Percentiles rank a stretch among this genome's conserved stretches.
Conservation (phyloP, 1,140 invertebrate species). For the Mylabris phalerata region DNA sequence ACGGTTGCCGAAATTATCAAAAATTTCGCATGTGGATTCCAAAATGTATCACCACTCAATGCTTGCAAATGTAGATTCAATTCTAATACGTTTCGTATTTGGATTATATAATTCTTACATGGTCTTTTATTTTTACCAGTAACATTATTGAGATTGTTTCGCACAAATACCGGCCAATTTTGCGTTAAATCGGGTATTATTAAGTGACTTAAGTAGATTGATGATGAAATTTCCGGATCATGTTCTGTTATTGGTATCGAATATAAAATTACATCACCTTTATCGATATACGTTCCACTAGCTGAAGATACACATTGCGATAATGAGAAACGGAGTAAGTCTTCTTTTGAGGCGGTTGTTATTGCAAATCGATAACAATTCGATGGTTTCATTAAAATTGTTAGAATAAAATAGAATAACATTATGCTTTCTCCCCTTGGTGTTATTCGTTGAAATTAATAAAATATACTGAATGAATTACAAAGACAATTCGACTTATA, state of each 20-base stretch:
- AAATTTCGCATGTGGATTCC: constrained; percentile 26
- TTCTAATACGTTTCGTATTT: constrained; percentile 6
- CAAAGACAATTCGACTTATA: no score
- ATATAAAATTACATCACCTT: constrained; percentile 1
- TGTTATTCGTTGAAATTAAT: no score
- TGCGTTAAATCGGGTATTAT: neutral
- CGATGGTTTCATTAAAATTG: no score
- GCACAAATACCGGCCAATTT: constrained; percentile 1
- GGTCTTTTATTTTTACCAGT: neutral
- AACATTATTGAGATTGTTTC: neutral
- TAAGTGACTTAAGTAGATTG: neutral
- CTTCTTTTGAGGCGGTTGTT: neutral
- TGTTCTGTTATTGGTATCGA: neutral
- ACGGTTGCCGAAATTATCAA: constrained; percentile 11
- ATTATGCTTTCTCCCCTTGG: no score
- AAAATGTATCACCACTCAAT: constrained; percentile 6
- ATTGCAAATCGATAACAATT: no score
- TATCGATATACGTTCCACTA: neutral
- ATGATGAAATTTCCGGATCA: neutral
- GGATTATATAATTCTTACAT: constrained; percentile 12
- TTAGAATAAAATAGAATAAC: no score
- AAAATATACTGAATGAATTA: no score
- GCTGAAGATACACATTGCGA: constrained; percentile 1
- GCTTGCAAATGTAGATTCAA: constrained; percentile 3
- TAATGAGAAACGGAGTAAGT: neutral